Evolutionary conservation across 2,888 invertebrate species (phyloP).

Genomic region (Caenorhabditis wallacei): DNA sequence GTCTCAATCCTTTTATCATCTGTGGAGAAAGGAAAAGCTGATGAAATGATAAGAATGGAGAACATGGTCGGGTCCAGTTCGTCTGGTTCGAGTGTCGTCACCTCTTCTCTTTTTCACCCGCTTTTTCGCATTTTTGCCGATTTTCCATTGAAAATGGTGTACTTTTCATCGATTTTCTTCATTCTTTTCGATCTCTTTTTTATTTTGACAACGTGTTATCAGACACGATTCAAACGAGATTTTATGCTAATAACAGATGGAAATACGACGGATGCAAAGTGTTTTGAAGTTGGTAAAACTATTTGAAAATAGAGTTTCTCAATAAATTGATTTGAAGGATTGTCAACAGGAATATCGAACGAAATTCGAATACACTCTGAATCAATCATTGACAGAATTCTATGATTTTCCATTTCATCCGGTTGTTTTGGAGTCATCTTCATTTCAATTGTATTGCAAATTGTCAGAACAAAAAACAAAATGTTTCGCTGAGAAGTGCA

Average conservation of each 20-base stretch:
- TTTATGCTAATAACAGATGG: constrained; percentile 81
- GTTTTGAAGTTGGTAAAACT: constrained; percentile 76
- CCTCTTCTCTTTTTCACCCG: constrained; percentile 31
- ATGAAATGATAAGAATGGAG: constrained; percentile 57
- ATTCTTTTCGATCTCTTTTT: background rate
- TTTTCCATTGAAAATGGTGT: constrained; percentile 40
- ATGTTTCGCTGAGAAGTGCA: constrained; percentile 80
- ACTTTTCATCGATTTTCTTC: constrained; percentile 36
- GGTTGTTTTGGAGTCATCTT: constrained; percentile 75
- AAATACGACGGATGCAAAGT: constrained; percentile 78
- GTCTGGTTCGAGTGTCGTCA: constrained; percentile 59
- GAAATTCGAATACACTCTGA: constrained; percentile 79
- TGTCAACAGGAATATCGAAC: constrained; percentile 78
- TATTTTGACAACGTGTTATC: constrained; percentile 31
- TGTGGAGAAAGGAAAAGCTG: constrained; percentile 55
- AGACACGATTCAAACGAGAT: constrained; percentile 76
- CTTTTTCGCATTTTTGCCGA: constrained; percentile 40
- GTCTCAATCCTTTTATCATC: constrained; percentile 41
- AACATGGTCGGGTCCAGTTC: constrained; percentile 57
- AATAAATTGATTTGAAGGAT: constrained; percentile 66
- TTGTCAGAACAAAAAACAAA: constrained; percentile 79
- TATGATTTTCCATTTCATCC: constrained; percentile 83
- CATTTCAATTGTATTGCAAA: constrained; percentile 79
- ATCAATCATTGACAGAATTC: constrained; percentile 77
- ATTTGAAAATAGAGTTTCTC: background rate